Evolutionary conservation across 2,113 vertebrate genomes (phyloP), one percentile per base, ranked within the genome.

Genomic region (Strix aluco): DNA sequence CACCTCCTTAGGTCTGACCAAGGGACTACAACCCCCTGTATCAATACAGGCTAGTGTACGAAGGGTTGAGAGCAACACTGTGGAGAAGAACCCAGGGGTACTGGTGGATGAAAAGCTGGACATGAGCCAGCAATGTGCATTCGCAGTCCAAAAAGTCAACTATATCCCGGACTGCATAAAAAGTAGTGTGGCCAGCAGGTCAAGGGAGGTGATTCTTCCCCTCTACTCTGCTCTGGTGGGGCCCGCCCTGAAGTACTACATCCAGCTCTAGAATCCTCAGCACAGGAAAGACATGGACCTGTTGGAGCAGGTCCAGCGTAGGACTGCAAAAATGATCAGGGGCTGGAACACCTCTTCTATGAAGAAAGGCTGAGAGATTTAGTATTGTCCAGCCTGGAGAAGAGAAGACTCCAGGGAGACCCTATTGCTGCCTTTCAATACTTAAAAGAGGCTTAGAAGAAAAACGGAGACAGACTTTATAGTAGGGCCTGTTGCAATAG

Each of bases 181-280:
- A 27, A 38, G 40, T 13, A 58, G 1, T 1, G 2, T 5, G 11
- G 17, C 19, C 46, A 52, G 13, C 6, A n/a, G 25, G 23, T 21
- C 2, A 1, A 61, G 55, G 5, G 11, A 83, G 11, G 36, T 51
- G 14, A 44, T 63, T 62, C 36, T 49, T 9, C 12, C 42, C 4
- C 21, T 46, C 69, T 46, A 22, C 13, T n/a, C 6, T 6, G 4
- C 61, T 54, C 40, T 81, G 8, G 7, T 55, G 26, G 29, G 32
- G n/a, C 1, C 2, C 3, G 21, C 55, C 22, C 13, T 27, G 11
- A 3, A 69, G 19, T 29, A 13, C 30, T 67, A 42, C 1, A 2
- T 23, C 14, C 27, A 23, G 18, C 10, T 58, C 42, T 42, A 25
- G 40, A 15, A 6, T 8, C 11, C 5, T 67, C 15, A 86, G 12